These are phyloP conservation scores for Nothocercus nigrocapillus DNA, from an alignment of 2,113 vertebrate species.

Conservation along the genomic window DNA sequence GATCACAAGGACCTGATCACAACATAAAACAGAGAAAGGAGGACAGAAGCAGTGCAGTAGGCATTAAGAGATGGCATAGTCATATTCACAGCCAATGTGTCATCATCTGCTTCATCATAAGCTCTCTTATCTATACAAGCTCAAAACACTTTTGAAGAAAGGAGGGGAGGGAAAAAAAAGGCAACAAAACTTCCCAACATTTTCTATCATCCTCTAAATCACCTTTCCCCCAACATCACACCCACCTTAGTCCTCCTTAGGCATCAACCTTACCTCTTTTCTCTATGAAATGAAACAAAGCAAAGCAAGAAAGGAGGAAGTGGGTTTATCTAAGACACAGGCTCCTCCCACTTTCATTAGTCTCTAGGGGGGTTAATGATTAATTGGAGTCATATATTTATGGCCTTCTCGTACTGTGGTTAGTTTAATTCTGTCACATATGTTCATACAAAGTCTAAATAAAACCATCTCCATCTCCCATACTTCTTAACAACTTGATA, in stretches of 20 bases:
- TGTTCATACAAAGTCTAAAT: neutral
- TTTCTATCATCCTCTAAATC: neutral
- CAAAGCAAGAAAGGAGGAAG: neutral
- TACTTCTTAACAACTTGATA: neutral
- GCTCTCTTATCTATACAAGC: neutral
- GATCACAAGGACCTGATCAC: neutral
- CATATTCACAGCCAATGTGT: neutral
- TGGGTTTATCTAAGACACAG: neutral
- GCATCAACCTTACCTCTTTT: neutral
- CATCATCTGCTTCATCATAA: neutral
- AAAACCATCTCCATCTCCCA: neutral
- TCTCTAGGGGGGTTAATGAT: neutral
- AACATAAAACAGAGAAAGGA: neutral
- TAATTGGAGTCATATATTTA: conserved; percentile 12
- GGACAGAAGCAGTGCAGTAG: neutral
- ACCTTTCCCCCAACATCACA: neutral
- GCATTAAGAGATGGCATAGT: neutral
- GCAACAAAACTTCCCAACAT: neutral
- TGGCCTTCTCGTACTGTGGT: neutral
- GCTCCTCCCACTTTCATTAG: neutral
- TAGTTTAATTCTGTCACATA: neutral
- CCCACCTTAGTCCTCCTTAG: neutral
- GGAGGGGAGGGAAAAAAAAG: neutral
- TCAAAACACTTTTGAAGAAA: neutral
- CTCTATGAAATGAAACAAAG: neutral